Evolutionary conservation across 2,888 invertebrate species (phyloP).

Genomic region (Pristionchus arcanus): DNA sequence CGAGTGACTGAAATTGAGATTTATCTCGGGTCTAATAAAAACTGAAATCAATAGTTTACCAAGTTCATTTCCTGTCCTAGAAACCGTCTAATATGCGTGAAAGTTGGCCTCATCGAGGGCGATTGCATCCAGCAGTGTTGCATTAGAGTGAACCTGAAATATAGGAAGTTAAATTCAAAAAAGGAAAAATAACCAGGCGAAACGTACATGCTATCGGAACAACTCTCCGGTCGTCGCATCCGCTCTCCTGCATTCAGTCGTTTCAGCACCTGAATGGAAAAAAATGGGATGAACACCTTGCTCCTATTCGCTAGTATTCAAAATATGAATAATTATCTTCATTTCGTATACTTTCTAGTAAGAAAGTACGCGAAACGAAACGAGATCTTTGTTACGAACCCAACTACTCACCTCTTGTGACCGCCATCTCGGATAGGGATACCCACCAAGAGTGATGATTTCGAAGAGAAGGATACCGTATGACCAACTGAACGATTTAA

Average conservation of each 20-base stretch:
- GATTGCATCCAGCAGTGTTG: slow-evolving; percentile 23
- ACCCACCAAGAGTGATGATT: slow-evolving; percentile 14
- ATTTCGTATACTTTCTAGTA: no score
- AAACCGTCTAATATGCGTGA: slow-evolving; percentile 9
- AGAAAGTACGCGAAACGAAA: no score
- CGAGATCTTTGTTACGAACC: no score
- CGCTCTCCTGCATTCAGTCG: slow-evolving; percentile 8
- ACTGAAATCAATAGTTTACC: neutral
- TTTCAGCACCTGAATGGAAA: neutral
- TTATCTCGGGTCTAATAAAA: neutral
- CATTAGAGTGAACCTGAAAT: slow-evolving; percentile 11
- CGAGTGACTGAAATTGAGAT: neutral
- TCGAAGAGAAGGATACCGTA: slow-evolving; percentile 33
- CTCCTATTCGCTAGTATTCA: no score
- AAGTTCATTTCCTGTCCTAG: slow-evolving; percentile 5
- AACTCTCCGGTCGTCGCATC: neutral
- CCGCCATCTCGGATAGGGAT: slow-evolving; percentile 31
- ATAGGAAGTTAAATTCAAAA: neutral
- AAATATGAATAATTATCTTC: no score
- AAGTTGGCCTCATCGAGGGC: neutral
- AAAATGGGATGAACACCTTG: neutral
- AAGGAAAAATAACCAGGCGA: neutral
- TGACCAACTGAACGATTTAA: neutral
- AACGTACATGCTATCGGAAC: neutral
- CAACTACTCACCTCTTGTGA: neutral